These are phyloP conservation scores for Zapus hudsonius DNA, from an alignment of 2,113 vertebrate genomes.

Conservation along the genomic window DNA sequence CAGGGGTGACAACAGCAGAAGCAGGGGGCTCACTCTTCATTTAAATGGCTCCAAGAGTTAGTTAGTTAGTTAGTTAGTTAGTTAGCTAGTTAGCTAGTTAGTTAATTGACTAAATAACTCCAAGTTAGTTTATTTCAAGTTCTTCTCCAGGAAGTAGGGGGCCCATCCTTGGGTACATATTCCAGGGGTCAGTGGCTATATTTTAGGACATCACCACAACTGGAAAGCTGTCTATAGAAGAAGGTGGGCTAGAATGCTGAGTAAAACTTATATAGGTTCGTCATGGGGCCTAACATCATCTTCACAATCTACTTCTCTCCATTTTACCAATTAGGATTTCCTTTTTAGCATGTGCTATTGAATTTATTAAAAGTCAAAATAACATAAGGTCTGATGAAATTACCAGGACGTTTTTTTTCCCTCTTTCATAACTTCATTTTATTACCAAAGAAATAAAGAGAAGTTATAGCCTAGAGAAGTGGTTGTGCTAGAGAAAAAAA, in stretches of 20 bases:
- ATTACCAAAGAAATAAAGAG: neutral
- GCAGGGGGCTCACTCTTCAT: too few species aligned
- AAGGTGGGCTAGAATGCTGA: neutral
- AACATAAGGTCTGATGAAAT: neutral
- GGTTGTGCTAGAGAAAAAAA: neutral
- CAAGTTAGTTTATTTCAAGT: too few species aligned
- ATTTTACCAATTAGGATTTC: neutral
- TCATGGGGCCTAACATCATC: accelerated
- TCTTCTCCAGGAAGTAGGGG: too few species aligned
- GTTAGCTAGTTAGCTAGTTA: too few species aligned
- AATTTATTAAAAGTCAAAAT: neutral
- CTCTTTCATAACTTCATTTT: neutral
- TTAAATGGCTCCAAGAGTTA: too few species aligned
- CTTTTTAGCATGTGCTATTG: neutral
- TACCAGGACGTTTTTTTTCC: neutral
- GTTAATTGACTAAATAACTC: too few species aligned
- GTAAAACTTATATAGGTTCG: accelerated
- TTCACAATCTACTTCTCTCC: accelerated
- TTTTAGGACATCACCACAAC: too few species aligned
- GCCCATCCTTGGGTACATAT: too few species aligned
- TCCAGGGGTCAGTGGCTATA: too few species aligned
- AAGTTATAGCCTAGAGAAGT: neutral
- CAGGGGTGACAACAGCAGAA: too few species aligned
- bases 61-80: too few species aligned
- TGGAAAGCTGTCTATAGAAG: too few species aligned